These are phyloP conservation scores for Cricetomys ansorgei DNA, from an alignment of 2,113 vertebrate genomes.

Conservation along the genomic window DNA sequence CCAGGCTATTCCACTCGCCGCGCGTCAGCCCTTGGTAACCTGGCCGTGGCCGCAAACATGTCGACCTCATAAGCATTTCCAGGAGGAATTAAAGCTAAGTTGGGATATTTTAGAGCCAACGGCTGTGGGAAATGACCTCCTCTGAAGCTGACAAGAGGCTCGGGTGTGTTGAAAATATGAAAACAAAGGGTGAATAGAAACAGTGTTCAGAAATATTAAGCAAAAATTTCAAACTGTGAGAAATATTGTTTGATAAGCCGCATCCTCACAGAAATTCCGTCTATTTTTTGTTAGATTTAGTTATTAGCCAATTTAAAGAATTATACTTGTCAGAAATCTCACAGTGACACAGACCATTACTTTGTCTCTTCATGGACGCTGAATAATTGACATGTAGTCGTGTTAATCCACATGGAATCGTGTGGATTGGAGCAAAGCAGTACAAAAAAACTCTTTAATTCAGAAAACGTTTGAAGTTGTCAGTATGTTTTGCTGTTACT, in stretches of 20 bases:
- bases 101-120: background rate
- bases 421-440: background rate
- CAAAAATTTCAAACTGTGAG: background rate
- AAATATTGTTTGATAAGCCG: slow-evolving; percentile 34
- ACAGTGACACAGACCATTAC: background rate
- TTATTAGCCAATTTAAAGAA: background rate
- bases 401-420: too few relatives aligned
- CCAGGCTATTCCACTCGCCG: background rate
- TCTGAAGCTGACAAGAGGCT: background rate
- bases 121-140: background rate
- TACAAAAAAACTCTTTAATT: background rate
- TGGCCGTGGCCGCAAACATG: background rate
- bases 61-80: background rate
- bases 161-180: background rate
- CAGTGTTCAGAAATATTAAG: background rate
- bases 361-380: background rate
- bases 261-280: background rate
- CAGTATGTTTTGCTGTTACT: background rate
- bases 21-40: background rate
- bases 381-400: background rate
- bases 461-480: background rate
- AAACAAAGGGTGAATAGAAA: slow-evolving; percentile 14
- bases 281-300: slow-evolving; percentile 19
- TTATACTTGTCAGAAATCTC: background rate
- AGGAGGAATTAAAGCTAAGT: background rate